Conservation (phyloP, 2,888 invertebrate genomes). For the Matsumyia berberina region DNA sequence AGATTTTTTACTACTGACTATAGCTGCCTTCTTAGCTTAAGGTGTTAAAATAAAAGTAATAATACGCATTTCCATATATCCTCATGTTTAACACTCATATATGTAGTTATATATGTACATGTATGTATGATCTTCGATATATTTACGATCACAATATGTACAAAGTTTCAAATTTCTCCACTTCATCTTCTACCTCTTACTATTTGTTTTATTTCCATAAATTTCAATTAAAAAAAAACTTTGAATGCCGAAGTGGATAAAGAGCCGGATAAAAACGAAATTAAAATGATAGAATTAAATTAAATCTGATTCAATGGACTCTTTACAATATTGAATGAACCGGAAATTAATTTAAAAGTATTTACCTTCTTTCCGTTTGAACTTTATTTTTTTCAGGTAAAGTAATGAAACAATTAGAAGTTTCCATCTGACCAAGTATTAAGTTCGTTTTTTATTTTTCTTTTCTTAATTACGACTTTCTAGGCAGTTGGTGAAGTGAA, state of each 20-base stretch:
- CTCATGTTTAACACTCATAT: too few species aligned
- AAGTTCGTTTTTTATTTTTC: background rate
- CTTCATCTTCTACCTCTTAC: too few species aligned
- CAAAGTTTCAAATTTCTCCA: too few species aligned
- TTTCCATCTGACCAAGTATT: conserved; percentile 3
- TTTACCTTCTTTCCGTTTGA: background rate
- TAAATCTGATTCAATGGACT: conserved; percentile 4
- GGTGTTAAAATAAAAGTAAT: too few species aligned
- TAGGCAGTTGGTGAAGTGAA: background rate
- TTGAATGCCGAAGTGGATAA: conserved; percentile 6
- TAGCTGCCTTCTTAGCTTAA: too few species aligned
- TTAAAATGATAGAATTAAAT: conserved; percentile 7
- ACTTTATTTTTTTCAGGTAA: background rate
- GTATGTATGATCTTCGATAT: too few species aligned
- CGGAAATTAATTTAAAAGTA: conserved; percentile 22
- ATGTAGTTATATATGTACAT: too few species aligned
- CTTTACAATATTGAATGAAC: conserved; percentile 13
- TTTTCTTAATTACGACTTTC: conserved; percentile 3
- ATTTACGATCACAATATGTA: too few species aligned
- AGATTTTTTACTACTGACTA: too few species aligned
- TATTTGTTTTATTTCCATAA: background rate
- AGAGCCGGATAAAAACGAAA: conserved; percentile 4
- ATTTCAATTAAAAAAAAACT: background rate
- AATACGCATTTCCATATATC: too few species aligned
- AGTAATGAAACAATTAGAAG: conserved; percentile 7